Base-by-base conservation (phyloP, 2,797 vertebrate species). In the Mus spretus region DNA sequence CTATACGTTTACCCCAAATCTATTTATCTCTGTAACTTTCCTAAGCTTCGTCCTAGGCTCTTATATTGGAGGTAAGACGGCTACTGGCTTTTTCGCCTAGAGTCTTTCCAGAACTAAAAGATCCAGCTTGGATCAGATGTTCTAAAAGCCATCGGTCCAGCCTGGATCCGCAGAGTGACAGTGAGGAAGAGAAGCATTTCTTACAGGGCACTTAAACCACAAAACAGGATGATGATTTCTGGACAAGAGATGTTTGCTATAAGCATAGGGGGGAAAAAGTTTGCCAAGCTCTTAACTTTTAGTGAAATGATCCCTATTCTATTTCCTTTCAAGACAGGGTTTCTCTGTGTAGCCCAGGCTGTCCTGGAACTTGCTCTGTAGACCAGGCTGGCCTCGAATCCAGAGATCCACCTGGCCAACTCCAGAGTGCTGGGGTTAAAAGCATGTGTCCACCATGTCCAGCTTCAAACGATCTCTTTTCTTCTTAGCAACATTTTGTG, bases 181-280 rank as follows among this genome's bases (percentile, higher is more conserved):
- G 22, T 61, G 6, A 19, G 3, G 40, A 92, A 24, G 40, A 22
- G 31, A 94, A 77, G 4, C 53, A 2, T 91, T 5, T 87, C 63
- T 91, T 72, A 84, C n/a, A 65, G 4, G 24, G 17, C 24, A 44
- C 61, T 84, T 59, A 65, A 88, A 88, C 8, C 14, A 53, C 37
- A 90, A 74, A 65, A 75, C 89, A 50, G 55, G 10, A 90, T 6
- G 81, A 82, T 82, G 37, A 86, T 34, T 85, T 94, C 80, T 34
- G 12, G 75, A 22, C 44, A 55, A 83, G 94, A 85, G 57, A 63
- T 47, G 31, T 75, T 91, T 47, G 24, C 83, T 96, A 22, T 6
- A 53, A 93, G 31, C 57, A 70, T 53, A 28, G 63, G 57, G 19
- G 57, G 44, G 57, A 17, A 22, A 37, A 14, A 28, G 24, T 10